Percentiles rank a stretch among this genome's conserved stretches.
phyloP scores from a whole-genome alignment of 2,797 vertebrate genomes.

The Limnodromus scolopaceus region DNA sequence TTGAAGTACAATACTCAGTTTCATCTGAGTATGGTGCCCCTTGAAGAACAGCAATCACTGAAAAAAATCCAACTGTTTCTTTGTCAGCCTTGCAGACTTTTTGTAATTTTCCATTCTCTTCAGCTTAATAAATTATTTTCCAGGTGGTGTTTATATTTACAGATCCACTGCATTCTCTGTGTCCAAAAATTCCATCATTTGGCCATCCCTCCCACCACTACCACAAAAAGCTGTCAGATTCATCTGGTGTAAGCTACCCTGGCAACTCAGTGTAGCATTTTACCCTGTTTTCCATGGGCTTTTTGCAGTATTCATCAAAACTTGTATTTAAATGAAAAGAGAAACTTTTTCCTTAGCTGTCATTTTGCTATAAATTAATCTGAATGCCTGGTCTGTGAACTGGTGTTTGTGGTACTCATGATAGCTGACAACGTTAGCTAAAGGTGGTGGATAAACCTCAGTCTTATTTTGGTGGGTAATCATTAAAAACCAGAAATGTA shows the following conservation, averaged over 20 bases:
- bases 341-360: background rate
- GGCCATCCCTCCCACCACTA: background rate
- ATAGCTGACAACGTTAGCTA: background rate
- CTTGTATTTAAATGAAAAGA: background rate
- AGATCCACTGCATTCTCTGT: background rate
- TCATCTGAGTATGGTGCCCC: background rate
- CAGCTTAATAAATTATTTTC: background rate
- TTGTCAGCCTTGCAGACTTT: background rate
- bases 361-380: background rate
- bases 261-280: background rate
- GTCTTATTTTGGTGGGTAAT: background rate
- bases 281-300: background rate
- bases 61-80: background rate
- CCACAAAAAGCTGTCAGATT: slow-evolving; percentile 2
- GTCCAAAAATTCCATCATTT: background rate
- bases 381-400: background rate
- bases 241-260: background rate
- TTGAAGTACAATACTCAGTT: background rate
- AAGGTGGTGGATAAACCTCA: background rate
- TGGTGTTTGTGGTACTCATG: background rate
- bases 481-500: background rate
- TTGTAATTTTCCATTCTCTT: background rate
- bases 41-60: background rate
- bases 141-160: background rate
- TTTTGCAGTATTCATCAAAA: background rate